These are phyloP conservation scores for Oncorhynchus mykiss DNA, from an alignment of 2,113 vertebrate species.

Conservation along the genomic window DNA sequence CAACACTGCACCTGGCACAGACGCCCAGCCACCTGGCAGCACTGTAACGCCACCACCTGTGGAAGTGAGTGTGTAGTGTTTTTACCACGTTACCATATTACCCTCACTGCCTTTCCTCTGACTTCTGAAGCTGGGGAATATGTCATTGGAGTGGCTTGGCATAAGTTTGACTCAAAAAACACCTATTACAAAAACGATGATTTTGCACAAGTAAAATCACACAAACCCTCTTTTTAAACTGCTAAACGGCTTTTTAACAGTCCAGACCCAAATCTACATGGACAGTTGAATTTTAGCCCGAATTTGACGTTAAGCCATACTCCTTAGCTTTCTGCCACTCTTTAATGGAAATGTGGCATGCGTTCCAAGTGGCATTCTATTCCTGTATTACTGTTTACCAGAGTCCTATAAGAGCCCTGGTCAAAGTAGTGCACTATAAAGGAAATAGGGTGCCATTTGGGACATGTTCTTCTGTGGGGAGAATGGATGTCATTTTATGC, in stretches of 20 bases:
- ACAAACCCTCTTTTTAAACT: neutral
- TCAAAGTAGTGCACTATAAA: too few relatives aligned
- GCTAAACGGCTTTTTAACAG: neutral
- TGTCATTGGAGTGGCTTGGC: neutral
- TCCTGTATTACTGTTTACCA: too few relatives aligned
- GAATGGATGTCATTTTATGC: neutral
- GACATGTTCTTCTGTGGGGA: too few relatives aligned
- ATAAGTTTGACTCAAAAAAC: neutral
- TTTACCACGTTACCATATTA: neutral
- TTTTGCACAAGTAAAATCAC: neutral
- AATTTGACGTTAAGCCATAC: neutral
- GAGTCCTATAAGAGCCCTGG: too few relatives aligned
- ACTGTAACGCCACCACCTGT: constrained; percentile 81
- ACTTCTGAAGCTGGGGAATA: constrained; percentile 1
- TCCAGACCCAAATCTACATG: neutral
- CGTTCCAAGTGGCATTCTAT: too few relatives aligned
- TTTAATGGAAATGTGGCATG: too few relatives aligned
- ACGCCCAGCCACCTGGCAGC: constrained; percentile 82
- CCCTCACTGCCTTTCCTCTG: neutral
- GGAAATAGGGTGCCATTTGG: too few relatives aligned
- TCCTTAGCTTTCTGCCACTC: too few relatives aligned
- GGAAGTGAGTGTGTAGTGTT: constrained; percentile 69
- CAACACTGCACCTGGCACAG: constrained; percentile 74
- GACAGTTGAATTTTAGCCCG: neutral
- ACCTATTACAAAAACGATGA: neutral